Evolutionary conservation across 2,888 invertebrate species (phyloP).

Genomic region (Caradrina kadenii): DNA sequence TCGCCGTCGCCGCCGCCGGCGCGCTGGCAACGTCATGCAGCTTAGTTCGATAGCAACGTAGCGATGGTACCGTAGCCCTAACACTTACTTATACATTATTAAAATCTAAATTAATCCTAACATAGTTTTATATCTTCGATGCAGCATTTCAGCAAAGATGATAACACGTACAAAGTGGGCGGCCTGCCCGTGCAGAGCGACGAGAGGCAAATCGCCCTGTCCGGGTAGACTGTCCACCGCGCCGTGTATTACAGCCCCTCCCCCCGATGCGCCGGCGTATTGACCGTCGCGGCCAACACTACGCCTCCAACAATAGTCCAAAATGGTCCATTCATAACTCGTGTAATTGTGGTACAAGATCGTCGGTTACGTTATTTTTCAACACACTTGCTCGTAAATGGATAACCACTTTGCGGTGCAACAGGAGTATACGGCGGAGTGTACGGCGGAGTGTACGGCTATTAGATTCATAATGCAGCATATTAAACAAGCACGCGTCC

Average conservation of each 20-base stretch:
- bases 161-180: slow-evolving; percentile 68
- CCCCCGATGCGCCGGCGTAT: neutral
- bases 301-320: neutral
- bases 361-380: slow-evolving; percentile 20
- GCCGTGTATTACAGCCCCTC: slow-evolving; percentile 5
- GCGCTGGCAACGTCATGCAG: too few relatives aligned
- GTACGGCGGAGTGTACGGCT: neutral
- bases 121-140: neutral
- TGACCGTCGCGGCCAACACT: neutral
- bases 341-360: slow-evolving; percentile 34
- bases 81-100: too few relatives aligned
- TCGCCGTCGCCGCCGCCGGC: too few relatives aligned
- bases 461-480: neutral
- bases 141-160: slow-evolving; percentile 21
- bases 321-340: slow-evolving; percentile 23
- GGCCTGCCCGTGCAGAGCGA: slow-evolving; percentile 80
- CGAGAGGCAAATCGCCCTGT: slow-evolving; percentile 80
- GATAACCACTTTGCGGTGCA: neutral
- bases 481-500: neutral
- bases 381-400: neutral
- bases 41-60: too few relatives aligned
- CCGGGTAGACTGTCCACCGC: slow-evolving; percentile 87
- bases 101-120: too few relatives aligned
- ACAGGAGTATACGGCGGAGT: too few relatives aligned
- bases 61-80: too few relatives aligned